Conservation (phyloP, 1,140 invertebrate genomes). For the Ceratosolen solmsi region DNA sequence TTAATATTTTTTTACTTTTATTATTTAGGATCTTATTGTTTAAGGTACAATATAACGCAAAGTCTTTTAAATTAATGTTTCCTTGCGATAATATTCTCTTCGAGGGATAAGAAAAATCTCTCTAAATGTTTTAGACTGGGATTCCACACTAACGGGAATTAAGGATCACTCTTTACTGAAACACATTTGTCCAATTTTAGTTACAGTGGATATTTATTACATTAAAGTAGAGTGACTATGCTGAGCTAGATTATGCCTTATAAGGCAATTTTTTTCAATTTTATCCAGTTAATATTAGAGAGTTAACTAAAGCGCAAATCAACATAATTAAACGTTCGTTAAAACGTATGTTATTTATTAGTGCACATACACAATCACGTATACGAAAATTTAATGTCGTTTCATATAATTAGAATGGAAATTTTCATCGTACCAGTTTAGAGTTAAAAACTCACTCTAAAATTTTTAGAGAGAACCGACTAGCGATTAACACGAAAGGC, state of each 20-base stretch:
- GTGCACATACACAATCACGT: neutral
- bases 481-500: neutral
- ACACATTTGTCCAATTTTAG: neutral
- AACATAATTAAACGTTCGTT: neutral
- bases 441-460: constrained; percentile 6
- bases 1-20: constrained; percentile 52
- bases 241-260: neutral
- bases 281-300: no score
- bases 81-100: neutral
- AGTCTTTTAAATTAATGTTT: constrained; percentile 41
- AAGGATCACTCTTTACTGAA: neutral
- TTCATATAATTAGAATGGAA: neutral
- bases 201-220: neutral
- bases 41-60: constrained; percentile 64
- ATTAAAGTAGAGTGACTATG: neutral
- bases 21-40: constrained; percentile 57
- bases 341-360: neutral
- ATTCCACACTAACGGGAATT: constrained; percentile 11
- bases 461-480: constrained; percentile 5
- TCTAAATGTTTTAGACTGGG: constrained; percentile 17
- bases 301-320: no score
- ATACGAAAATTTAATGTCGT: neutral
- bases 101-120: neutral
- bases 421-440: neutral
- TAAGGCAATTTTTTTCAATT: neutral